These are phyloP conservation scores for Macrostomum lignano DNA, from an alignment of 1,140 invertebrate species.

Conservation along the genomic window DNA sequence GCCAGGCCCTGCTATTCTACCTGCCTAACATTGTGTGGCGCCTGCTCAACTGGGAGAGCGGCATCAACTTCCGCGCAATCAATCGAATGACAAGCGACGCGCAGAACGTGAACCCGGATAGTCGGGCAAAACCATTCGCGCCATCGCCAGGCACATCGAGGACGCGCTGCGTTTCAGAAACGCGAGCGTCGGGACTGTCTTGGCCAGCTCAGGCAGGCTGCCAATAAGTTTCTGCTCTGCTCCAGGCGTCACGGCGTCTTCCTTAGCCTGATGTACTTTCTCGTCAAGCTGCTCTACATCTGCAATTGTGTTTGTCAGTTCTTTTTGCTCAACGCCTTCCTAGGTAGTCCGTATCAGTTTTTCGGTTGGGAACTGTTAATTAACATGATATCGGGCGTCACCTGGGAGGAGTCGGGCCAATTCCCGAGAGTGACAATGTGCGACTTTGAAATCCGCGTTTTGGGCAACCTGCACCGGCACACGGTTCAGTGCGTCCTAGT, in stretches of 20 bases:
- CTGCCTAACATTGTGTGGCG: constrained; percentile 33
- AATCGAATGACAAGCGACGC: too few relatives aligned
- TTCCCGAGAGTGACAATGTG: constrained; percentile 12
- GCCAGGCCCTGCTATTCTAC: constrained; percentile 33
- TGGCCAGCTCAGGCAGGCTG: too few relatives aligned
- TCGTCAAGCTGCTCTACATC: constrained; percentile 30
- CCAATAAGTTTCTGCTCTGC: too few relatives aligned
- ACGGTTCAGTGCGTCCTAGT: constrained; percentile 31
- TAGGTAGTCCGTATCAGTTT: constrained; percentile 25
- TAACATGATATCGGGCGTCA: constrained; percentile 5
- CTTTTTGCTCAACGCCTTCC: constrained; percentile 30
- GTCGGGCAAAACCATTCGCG: too few relatives aligned
- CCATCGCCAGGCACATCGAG: too few relatives aligned
- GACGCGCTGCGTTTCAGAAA: too few relatives aligned
- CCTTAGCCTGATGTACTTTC: constrained; percentile 18
- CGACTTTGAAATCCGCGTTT: constrained; percentile 11
- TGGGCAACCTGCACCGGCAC: constrained; percentile 20
- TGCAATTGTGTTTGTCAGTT: constrained; percentile 30
- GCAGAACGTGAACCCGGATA: too few relatives aligned
- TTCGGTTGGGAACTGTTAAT: constrained; percentile 15
- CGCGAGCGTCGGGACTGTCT: too few relatives aligned
- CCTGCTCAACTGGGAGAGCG: constrained; percentile 29
- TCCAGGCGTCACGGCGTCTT: neutral
- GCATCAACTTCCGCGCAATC: too few relatives aligned
- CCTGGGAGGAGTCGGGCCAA: constrained; percentile 2